These are phyloP conservation scores for Atherinosoma microstoma DNA, from an alignment of 2,797 vertebrate genomes.

Conservation along the genomic window DNA sequence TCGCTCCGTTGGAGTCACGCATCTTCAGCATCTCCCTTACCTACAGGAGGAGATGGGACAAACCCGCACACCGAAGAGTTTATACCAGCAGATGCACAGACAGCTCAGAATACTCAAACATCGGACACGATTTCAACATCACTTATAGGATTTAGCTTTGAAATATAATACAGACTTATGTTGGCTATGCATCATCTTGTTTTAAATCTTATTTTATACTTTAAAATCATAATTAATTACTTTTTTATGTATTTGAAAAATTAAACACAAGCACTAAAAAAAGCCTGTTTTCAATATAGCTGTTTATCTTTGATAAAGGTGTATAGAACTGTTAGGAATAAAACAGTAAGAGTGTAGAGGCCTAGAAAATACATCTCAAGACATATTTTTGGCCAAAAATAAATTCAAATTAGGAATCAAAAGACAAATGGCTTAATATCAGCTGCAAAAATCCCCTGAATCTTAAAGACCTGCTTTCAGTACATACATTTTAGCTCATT, in stretches of 20 bases:
- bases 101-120: background rate
- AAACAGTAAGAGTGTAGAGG: too few relatives aligned
- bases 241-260: background rate
- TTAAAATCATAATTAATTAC: background rate
- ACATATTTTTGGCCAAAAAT: background rate
- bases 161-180: background rate
- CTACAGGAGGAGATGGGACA: constrained; percentile 73
- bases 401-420: background rate
- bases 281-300: background rate
- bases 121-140: background rate
- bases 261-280: background rate
- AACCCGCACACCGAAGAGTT: constrained; percentile 11
- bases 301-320: background rate
- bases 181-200: background rate
- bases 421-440: background rate
- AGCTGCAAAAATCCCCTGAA: background rate
- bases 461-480: background rate
- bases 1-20: constrained; percentile 98
- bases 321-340: background rate
- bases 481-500: background rate
- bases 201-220: background rate
- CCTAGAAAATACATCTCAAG: background rate
- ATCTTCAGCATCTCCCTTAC: constrained; percentile 99
- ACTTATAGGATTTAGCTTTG: background rate
- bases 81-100: constrained; percentile 22